Evolutionary conservation across 2,113 vertebrate genomes (phyloP).

Genomic region (Dipodomys merriami): DNA sequence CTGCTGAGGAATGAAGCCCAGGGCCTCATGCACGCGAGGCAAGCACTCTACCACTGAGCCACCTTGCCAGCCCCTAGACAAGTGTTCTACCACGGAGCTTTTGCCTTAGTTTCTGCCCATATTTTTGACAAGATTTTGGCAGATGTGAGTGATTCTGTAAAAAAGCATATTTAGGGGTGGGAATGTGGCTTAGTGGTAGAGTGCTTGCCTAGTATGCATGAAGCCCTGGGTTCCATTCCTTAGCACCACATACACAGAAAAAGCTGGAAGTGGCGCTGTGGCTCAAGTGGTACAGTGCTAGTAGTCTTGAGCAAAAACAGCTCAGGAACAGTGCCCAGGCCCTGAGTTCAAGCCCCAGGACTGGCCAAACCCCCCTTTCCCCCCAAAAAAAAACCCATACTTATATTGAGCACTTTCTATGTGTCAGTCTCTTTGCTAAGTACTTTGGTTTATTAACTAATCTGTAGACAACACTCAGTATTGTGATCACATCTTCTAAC

Average conservation of each 20-base stretch:
- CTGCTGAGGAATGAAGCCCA: too few relatives aligned
- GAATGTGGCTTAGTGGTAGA: too few relatives aligned
- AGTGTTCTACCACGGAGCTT: background rate
- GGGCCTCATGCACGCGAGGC: background rate
- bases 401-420: background rate
- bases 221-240: too few relatives aligned
- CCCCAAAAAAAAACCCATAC: background rate
- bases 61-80: background rate
- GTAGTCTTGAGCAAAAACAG: too few relatives aligned
- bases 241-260: too few relatives aligned
- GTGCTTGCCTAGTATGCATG: too few relatives aligned
- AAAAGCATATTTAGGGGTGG: background rate
- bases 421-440: conserved; percentile 9
- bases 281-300: too few relatives aligned
- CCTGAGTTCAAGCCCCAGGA: too few relatives aligned
- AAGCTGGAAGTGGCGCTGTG: too few relatives aligned
- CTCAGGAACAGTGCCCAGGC: too few relatives aligned
- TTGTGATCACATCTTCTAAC: background rate
- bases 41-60: too few relatives aligned
- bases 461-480: background rate
- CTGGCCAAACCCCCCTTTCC: too few relatives aligned
- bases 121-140: conserved; percentile 14
- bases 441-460: conserved; percentile 10
- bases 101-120: background rate
- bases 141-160: background rate